Evolutionary conservation across 2,888 invertebrate species (phyloP), one percentile per base, ranked within the genome.

Genomic region (Eristalinus aeneus): DNA sequence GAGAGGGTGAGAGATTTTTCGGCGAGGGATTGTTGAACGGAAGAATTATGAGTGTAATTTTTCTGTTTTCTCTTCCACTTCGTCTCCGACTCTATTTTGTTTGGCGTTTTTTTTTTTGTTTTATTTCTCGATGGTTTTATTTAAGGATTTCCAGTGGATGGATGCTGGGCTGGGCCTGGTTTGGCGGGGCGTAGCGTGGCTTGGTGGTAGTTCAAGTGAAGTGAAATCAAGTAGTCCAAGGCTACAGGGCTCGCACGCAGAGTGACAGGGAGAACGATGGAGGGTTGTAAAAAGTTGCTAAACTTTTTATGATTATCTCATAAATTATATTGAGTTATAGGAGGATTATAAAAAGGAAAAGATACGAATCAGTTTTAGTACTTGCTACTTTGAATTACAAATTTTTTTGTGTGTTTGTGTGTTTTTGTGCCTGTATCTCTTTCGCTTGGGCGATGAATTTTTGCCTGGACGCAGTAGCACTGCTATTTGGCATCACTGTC

Each of bases 11-110:
- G 16, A 4, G 4, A 16, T n/a, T 4, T 81, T 72, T 80, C 68
- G 36, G 76, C 64, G 31, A 72, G 58, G 72, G 71, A 76, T 85
- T 76, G 80, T 76, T 72, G 64, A 85, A 63, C 80, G 63, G n/a
- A 76, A 85, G 80, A 85, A 85, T 85, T 85, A 80, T 81, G 80
- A 81, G 75, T 76, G 85, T 85, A 85, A 71, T 80, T 85, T 83
- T 81, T 81, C 54, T 75, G 63, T 69, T 75, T 76, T 69, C 68
- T 23, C 31, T 39, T 31, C 27, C 10, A 34, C 27, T 27, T 27
- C 27, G 27, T 5, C 27, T 27, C 27, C 27, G 27, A 27, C 2
- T 27, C 27, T n/a, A n/a, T n/a, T n/a, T n/a, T n/a, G n/a, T n/a
- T n/a, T n/a, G 27, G 27, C 5, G 27, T 79, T 27, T 60, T 56